Percentiles rank a stretch among this genome's conserved stretches.
phyloP scores from a whole-genome alignment of 2,113 vertebrate species.

The Rattus norvegicus region DNA sequence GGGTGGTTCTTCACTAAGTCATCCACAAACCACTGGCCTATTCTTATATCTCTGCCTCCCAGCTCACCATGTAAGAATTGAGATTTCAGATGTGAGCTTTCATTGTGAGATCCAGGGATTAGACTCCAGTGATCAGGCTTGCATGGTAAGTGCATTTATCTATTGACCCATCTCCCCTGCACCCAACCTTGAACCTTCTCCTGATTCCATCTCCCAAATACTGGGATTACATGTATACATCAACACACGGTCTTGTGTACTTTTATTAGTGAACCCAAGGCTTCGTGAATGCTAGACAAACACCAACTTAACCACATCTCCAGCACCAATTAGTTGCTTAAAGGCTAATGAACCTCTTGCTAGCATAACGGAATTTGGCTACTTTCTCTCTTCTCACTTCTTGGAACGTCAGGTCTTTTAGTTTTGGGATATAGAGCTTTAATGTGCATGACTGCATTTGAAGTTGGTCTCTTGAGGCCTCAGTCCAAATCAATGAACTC shows the following conservation, averaged over 20 bases:
- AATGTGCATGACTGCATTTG: not conserved
- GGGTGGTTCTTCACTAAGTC: not conserved
- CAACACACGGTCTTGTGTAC: not conserved
- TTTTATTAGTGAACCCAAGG: not conserved
- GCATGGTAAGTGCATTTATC: not conserved
- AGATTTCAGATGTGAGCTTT: not conserved
- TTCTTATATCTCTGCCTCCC: not conserved
- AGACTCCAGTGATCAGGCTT: not conserved
- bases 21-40: not conserved
- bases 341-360: not conserved
- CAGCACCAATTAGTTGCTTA: not conserved
- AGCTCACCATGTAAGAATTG: not conserved
- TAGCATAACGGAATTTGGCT: not conserved
- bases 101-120: not conserved
- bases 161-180: not conserved
- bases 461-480: not conserved
- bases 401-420: slow-evolving; percentile 2
- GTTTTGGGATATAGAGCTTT: not conserved
- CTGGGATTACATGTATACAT: not conserved
- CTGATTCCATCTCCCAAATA: not conserved
- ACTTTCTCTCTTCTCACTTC: not conserved
- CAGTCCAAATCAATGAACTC: not conserved
- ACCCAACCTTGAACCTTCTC: not conserved
- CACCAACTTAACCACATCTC: not conserved
- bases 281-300: not conserved